Percentiles rank a stretch among this genome's conserved stretches.
Evolutionary conservation across 2,797 vertebrate genomes (phyloP).

Genomic region (Poliocrania exsul): DNA sequence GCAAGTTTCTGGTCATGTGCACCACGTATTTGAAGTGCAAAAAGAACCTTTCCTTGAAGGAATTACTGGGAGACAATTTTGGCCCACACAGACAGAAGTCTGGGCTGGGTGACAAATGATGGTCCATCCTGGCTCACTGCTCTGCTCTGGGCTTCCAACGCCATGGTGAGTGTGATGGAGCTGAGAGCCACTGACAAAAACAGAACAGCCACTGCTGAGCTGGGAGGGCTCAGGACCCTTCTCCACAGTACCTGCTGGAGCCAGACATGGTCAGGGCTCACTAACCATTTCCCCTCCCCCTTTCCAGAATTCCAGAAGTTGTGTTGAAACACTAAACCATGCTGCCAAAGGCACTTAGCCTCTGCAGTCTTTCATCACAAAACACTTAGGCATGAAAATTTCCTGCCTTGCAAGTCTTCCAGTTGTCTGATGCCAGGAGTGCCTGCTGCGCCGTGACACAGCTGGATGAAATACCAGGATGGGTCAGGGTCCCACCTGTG

Average conservation of each 20-base stretch:
- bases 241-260: background rate
- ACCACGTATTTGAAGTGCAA: accelerated
- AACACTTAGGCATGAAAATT: background rate
- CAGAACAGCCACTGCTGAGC: background rate
- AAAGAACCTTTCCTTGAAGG: background rate
- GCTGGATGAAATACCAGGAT: background rate
- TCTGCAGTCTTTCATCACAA: background rate
- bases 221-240: background rate
- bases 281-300: background rate
- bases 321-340: background rate
- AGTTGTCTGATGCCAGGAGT: background rate
- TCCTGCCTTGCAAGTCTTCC: background rate
- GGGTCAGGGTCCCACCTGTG: background rate
- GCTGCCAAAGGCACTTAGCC: background rate
- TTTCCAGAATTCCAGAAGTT: background rate
- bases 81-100: background rate
- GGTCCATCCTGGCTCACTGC: background rate
- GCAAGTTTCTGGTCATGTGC: background rate
- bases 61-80: background rate
- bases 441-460: background rate
- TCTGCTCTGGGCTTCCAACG: background rate
- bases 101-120: background rate
- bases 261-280: background rate
- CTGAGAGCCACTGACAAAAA: background rate
- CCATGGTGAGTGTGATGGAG: accelerated